A percentile compares a stretch with the other conserved stretches of the same genome.
These are phyloP conservation scores for Pseudomyrmex gracilis DNA, from an alignment of 1,140 invertebrate species.

Conservation along the genomic window DNA sequence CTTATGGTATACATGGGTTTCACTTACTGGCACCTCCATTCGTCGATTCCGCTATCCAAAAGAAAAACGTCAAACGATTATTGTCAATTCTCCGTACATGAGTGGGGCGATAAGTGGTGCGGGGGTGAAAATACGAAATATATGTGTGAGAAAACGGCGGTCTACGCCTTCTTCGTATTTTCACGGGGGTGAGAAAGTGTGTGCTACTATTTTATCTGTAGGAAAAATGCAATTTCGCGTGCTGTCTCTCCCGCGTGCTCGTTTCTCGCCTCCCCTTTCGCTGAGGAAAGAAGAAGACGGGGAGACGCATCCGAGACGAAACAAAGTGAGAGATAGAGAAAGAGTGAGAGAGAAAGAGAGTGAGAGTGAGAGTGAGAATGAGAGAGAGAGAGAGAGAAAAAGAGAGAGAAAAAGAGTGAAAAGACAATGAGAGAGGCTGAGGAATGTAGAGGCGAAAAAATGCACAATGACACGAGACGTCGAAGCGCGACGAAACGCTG, in stretches of 20 bases:
- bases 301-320: slow-evolving; percentile 36
- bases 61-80: slow-evolving; percentile 80
- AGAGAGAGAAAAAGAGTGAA: too few relatives aligned
- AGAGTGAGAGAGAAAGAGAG: background rate
- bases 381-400: background rate
- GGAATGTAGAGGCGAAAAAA: slow-evolving; percentile 63
- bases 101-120: slow-evolving; percentile 50
- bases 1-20: slow-evolving; percentile 80
- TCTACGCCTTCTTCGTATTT: slow-evolving; percentile 75
- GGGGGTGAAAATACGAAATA: slow-evolving; percentile 79
- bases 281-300: slow-evolving; percentile 39
- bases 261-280: slow-evolving; percentile 60
- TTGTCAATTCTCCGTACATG: slow-evolving; percentile 71
- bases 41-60: slow-evolving; percentile 90
- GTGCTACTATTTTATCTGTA: slow-evolving; percentile 70
- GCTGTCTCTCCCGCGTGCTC: slow-evolving; percentile 62
- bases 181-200: slow-evolving; percentile 70
- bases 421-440: background rate
- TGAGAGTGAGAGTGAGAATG: slow-evolving; percentile 1
- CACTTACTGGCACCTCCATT: slow-evolving; percentile 96
- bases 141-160: background rate
- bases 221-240: slow-evolving; percentile 75
- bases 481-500: slow-evolving; percentile 70
- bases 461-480: slow-evolving; percentile 70
- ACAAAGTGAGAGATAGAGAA: slow-evolving; percentile 32